Conservation (phyloP, 2,888 invertebrate genomes). For the Microctonus aethiopoides region DNA sequence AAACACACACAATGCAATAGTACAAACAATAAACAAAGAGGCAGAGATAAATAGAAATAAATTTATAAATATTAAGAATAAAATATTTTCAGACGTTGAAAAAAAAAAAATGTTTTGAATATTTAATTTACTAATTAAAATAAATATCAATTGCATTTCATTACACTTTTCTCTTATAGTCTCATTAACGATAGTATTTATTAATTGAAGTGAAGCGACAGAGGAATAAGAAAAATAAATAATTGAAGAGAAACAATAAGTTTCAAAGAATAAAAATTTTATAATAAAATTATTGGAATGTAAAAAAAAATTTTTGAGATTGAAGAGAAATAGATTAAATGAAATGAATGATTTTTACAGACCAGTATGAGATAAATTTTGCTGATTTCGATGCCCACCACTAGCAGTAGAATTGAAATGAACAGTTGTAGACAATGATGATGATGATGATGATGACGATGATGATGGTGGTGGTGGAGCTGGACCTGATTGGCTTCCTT, state of each 20-base stretch:
- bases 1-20: constrained; percentile 3
- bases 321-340: constrained; percentile 36
- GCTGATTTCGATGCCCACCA: constrained; percentile 44
- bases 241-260: not conserved
- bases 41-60: constrained; percentile 24
- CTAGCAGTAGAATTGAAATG: constrained; percentile 50
- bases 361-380: constrained; percentile 62
- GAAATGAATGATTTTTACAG: constrained; percentile 53
- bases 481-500: constrained; percentile 62
- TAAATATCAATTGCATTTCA: not conserved
- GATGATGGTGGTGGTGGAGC: constrained; percentile 51
- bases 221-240: not conserved
- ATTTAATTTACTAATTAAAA: not conserved
- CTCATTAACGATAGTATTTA: not conserved
- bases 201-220: not conserved
- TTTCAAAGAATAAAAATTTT: not conserved
- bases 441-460: too few species aligned
- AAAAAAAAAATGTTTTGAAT: not conserved
- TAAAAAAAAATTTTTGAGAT: not conserved
- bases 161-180: not conserved
- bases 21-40: constrained; percentile 16
- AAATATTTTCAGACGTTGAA: not conserved
- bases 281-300: too few species aligned
- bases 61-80: not conserved
- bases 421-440: too few species aligned